A percentile compares a stretch with the other conserved stretches of the same genome.
These are phyloP conservation scores for Lottia scabra DNA, from an alignment of 2,888 invertebrate species.

Conservation along the genomic window DNA sequence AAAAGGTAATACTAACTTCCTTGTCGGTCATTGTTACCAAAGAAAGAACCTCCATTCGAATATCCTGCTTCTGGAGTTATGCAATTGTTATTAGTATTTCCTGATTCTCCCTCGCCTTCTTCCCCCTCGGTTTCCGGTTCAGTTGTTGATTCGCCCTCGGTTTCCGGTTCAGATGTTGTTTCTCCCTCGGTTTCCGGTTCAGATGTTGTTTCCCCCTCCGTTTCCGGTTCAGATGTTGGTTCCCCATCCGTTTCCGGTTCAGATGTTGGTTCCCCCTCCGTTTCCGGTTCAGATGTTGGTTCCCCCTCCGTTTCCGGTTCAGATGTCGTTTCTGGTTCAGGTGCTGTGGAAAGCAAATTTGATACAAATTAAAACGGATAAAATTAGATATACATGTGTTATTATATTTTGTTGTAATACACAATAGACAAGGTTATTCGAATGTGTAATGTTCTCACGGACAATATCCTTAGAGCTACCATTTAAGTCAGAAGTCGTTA, in stretches of 20 bases:
- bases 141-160: conserved; percentile 54
- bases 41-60: not conserved
- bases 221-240: no score
- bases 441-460: no score
- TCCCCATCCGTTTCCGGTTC: no score
- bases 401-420: not conserved
- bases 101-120: not conserved
- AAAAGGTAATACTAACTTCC: not conserved
- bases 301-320: conserved; percentile 49
- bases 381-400: conserved; percentile 2
- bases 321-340: conserved; percentile 62
- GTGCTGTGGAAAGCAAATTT: conserved; percentile 38
- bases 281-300: conserved; percentile 55
- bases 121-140: conserved; percentile 53
- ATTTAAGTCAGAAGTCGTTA: no score
- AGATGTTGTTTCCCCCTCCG: no score
- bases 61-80: not conserved
- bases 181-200: no score
- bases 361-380: not conserved
- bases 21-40: not conserved
- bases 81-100: no score
- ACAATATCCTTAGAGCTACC: no score
- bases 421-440: not conserved
- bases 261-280: no score
- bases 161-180: conserved; percentile 47